A percentile compares a stretch with the other conserved stretches of the same genome.
Evolutionary conservation across 2,888 invertebrate species (phyloP).

Genomic region (Morpho achilles): DNA sequence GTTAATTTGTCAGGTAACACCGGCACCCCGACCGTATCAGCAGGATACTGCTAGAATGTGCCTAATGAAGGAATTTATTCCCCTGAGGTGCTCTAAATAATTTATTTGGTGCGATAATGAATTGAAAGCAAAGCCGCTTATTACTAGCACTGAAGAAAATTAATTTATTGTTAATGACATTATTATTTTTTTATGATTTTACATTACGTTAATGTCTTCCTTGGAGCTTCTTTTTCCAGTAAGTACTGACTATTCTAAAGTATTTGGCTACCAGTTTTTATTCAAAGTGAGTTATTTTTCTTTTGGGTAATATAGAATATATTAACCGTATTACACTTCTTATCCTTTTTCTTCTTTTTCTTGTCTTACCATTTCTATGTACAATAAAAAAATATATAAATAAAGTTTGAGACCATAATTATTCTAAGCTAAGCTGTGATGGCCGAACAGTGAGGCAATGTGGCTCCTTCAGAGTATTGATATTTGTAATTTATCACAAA

Average conservation of each 20-base stretch:
- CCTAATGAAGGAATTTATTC: slow-evolving; percentile 46
- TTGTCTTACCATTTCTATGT: no score
- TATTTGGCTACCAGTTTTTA: no score
- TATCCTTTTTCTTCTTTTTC: no score
- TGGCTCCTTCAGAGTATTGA: no score
- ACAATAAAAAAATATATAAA: no score
- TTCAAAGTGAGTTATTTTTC: no score
- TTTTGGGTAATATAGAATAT: no score
- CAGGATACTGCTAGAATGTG: slow-evolving; percentile 46
- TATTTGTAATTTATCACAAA: no score
- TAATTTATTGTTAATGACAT: slow-evolving; percentile 15
- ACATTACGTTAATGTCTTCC: not conserved
- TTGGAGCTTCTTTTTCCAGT: no score
- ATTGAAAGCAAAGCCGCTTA: slow-evolving; percentile 20
- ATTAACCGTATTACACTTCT: no score
- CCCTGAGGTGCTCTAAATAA: slow-evolving; percentile 36
- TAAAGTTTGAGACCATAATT: no score
- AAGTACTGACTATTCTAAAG: no score
- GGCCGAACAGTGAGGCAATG: slow-evolving; percentile 10
- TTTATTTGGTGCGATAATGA: slow-evolving; percentile 33
- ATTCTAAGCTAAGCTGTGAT: not conserved
- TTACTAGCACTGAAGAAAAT: slow-evolving; percentile 19
- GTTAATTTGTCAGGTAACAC: slow-evolving; percentile 64
- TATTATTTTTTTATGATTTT: slow-evolving; percentile 5
- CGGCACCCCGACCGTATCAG: slow-evolving; percentile 41